Base-by-base conservation (phyloP, 2,113 vertebrate genomes). In the Cyanocitta stelleri region DNA sequence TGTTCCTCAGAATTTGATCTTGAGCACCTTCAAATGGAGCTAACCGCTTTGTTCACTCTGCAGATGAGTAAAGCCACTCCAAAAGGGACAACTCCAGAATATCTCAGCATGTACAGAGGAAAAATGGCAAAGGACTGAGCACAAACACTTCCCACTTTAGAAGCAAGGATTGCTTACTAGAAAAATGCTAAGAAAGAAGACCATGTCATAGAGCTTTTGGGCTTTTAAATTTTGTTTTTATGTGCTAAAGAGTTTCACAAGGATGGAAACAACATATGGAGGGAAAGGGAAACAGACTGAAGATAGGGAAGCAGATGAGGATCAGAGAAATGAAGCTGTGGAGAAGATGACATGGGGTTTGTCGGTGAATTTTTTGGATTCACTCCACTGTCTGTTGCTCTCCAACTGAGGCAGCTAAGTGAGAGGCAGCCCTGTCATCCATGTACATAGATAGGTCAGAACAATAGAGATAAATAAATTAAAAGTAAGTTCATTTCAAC, bases 81-180 rank as follows among this genome's bases (percentile, higher is more conserved):
- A 61, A 48, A 72, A 76, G 18, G 35, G 78, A 12, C 22, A 27
- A 16, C 2, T 32, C 29, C 33, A 69, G 35, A 16, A 11, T 37
- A 66, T 10, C 26, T 80, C 61, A 67, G 19, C 35, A 37, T 30
- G 5, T 73, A 11, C 16, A 63, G 30, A 44, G 27, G 9, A 73
- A 41, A 8, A 37, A 7, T 0, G 0, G 16, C n/a, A 69, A 81
- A 73, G 11, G n/a, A 33, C 7, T 79, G 35, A 85, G 52, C n/a
- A 13, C 27, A 46, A 74, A 82, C 1, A 10, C 6, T 75, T 89
- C 8, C 17, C 51, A 10, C 18, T 89, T 44, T 15, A 76, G 13
- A 86, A 80, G 58, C 0, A 73, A 19, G 16, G 30, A 41, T 44
- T 54, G 10, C n/a, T 79, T 87, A 69, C 41, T 54, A 68, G 62